Base-by-base conservation (phyloP, 2,113 vertebrate species). In the Alaudala cheleensis region DNA sequence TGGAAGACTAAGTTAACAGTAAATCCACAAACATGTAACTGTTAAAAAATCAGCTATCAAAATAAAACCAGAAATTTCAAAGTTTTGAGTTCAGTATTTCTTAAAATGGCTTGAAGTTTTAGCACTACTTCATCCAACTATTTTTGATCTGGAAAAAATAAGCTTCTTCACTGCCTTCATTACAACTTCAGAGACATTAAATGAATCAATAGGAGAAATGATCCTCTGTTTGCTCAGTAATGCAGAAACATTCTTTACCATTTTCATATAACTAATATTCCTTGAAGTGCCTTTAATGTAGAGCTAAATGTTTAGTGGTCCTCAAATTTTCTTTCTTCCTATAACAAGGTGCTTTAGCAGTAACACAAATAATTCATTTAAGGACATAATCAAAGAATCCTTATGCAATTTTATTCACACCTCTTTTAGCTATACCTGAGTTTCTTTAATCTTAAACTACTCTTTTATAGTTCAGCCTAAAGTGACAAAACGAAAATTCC, bases 291-390 rank as follows among this genome's bases (percentile, higher is more conserved):
- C 78, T 79, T 62, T 66, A 77, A 90, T n/a, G 16, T 47, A 73
- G 64, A 86, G 54, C 34, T 88, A 92, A 81, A 54, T 86, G 64
- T 81, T 90, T 57, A 87, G 80, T 72, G 39, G 44, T 18, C 44
- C 37, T 90, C 77, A 77, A 66, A 81, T 86, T 93, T 92, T 95
- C 79, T 88, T 92, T 86, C 56, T 81, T 88, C 64, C 78, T 76
- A 39, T 66, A 86, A 84, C 53, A 77, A 96, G 67, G 57, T 86
- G 29, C 28, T 94, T 88, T 88, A 94, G 71, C 45, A 93, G 60
- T 81, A 92, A 83, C 28, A 72, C 53, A 81, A 95, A 88, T 77
- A 95, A 89, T 78, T 91, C n/a, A 91, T 56, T 22, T 45, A 72
- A 89, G 17, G 39, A 62, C 23, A 58, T 62, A 56, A 72, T 83